These are phyloP conservation scores for Orthosia gothica DNA, from an alignment of 2,888 invertebrate genomes.

Conservation along the genomic window DNA sequence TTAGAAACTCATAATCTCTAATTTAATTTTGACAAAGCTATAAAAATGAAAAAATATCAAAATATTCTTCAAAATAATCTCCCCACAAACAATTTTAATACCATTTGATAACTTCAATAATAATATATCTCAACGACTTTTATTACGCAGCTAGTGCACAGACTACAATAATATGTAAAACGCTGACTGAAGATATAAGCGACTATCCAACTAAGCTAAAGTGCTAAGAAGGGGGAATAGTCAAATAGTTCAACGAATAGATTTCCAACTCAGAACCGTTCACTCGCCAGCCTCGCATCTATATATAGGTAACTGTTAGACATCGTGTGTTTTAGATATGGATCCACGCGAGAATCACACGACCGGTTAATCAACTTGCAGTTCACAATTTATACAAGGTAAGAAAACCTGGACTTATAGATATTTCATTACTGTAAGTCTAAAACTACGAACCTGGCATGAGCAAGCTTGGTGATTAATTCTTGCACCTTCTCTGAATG, in stretches of 20 bases:
- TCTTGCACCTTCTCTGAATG: no score
- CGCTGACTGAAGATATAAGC: constrained; percentile 54
- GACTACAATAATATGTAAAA: constrained; percentile 54
- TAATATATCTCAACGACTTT: constrained; percentile 47
- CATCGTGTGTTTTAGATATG: no score
- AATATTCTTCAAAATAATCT: constrained; percentile 2
- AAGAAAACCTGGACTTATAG: no score
- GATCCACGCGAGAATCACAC: no score
- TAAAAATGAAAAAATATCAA: neutral
- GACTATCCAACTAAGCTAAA: neutral
- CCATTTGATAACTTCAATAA: constrained; percentile 28
- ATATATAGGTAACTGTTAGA: no score
- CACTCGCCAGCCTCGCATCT: no score
- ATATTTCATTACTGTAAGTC: no score
- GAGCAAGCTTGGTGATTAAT: no score
- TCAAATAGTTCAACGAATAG: neutral
- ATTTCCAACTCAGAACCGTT: no score
- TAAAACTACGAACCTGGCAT: no score
- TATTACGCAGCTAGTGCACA: constrained; percentile 43
- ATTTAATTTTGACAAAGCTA: neutral
- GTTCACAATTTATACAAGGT: no score
- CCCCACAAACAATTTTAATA: constrained; percentile 5
- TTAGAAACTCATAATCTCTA: neutral
- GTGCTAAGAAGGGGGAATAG: constrained; percentile 39
- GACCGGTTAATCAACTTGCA: no score